A percentile compares a stretch with the other conserved stretches of the same genome.
Evolutionary conservation across 1,140 invertebrate genomes (phyloP).

Genomic region (Pantala flavescens): DNA sequence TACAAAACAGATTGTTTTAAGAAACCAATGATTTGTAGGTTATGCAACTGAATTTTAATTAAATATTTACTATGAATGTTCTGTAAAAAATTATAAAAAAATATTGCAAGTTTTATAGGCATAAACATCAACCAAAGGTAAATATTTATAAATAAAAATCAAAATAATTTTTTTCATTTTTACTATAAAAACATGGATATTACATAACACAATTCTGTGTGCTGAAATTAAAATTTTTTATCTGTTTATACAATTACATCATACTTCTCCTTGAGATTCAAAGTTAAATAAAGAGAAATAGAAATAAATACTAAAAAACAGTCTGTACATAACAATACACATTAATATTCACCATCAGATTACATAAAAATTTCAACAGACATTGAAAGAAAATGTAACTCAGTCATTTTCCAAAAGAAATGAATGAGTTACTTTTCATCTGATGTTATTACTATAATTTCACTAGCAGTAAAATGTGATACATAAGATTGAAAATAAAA

Average conservation of each 20-base stretch:
- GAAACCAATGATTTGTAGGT: too few relatives aligned
- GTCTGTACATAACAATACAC: slow-evolving; percentile 2
- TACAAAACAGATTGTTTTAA: too few relatives aligned
- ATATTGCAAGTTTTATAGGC: too few relatives aligned
- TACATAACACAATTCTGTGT: neutral
- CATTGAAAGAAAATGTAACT: neutral
- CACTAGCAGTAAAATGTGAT: too few relatives aligned
- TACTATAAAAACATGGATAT: neutral
- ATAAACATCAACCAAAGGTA: too few relatives aligned
- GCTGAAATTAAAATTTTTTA: neutral
- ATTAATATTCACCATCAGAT: neutral
- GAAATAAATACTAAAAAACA: neutral
- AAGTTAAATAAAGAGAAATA: neutral
- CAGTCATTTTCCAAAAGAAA: neutral
- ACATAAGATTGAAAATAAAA: neutral
- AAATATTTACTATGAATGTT: too few relatives aligned
- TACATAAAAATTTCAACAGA: neutral
- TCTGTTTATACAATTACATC: neutral
- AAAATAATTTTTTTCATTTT: too few relatives aligned
- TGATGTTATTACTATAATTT: too few relatives aligned
- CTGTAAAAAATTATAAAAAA: too few relatives aligned
- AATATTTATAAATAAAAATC: too few relatives aligned
- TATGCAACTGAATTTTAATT: too few relatives aligned
- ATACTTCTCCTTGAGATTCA: neutral
- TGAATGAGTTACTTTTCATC: neutral